These are phyloP conservation scores for Beroe forskalii DNA, from an alignment of 37 sponge, comb jelly and placozoan species.

Conservation along the genomic window DNA sequence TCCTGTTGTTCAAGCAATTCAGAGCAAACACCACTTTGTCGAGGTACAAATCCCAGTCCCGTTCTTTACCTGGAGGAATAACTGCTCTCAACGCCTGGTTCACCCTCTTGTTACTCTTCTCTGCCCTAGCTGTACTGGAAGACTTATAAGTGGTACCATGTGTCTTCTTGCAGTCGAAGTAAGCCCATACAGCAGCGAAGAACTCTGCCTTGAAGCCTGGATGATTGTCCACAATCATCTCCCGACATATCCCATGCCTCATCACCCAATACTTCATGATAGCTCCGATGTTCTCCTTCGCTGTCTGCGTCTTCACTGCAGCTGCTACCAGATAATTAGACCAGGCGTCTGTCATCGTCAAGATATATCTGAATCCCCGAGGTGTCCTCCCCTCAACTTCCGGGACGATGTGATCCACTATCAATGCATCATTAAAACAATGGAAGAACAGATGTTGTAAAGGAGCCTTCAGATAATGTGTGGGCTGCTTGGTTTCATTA, in stretches of 20 bases:
- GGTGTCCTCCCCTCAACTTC: background rate
- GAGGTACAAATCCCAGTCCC: background rate
- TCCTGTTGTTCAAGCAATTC: background rate
- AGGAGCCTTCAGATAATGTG: background rate
- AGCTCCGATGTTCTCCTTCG: background rate
- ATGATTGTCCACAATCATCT: no score
- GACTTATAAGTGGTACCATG: background rate
- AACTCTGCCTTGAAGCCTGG: no score
- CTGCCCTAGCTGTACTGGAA: background rate
- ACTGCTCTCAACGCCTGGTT: background rate
- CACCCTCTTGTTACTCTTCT: background rate
- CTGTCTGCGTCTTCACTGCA: background rate
- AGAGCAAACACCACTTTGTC: background rate
- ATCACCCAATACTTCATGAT: background rate
- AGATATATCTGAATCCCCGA: background rate
- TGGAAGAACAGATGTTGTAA: background rate
- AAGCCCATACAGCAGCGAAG: no score
- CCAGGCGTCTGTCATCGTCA: background rate
- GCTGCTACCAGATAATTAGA: background rate
- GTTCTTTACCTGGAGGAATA: background rate
- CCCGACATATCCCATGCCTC: background rate
- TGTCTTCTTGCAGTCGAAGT: no score
- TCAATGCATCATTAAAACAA: background rate
- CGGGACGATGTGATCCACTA: background rate
- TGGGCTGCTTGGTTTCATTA: background rate